Conservation (phyloP, 2,888 invertebrate genomes). For the Calliopum simillimum region DNA sequence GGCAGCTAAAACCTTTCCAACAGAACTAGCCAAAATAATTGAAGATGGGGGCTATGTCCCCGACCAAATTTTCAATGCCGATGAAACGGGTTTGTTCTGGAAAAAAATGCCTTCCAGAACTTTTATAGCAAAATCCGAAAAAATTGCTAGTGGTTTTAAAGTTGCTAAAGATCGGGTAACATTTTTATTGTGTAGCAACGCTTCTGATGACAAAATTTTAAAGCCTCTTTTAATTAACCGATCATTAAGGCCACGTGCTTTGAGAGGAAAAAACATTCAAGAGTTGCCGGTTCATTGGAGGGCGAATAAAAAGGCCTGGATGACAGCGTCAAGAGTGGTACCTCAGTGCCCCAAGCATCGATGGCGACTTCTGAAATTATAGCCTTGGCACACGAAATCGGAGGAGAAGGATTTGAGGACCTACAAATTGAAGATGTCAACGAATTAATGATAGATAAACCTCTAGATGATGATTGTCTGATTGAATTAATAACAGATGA, state of each 20-base stretch:
- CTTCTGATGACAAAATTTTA: slow-evolving; percentile 51
- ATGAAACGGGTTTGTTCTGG: slow-evolving; percentile 48
- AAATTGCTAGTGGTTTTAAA: neutral
- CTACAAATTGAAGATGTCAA: no score
- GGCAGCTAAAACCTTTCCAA: slow-evolving; percentile 36
- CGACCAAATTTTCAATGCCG: slow-evolving; percentile 49
- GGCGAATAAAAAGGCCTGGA: slow-evolving; percentile 52
- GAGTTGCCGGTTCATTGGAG: slow-evolving; percentile 52
- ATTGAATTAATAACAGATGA: no score
- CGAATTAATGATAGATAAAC: no score
- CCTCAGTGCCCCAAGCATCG: slow-evolving; percentile 45
- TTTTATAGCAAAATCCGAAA: slow-evolving; percentile 35
- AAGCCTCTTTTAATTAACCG: slow-evolving; percentile 57
- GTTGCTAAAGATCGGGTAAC: slow-evolving; percentile 51
- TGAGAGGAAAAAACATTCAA: slow-evolving; percentile 47
- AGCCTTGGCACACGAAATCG: no score
- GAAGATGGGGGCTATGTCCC: slow-evolving; percentile 38
- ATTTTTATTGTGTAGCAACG: slow-evolving; percentile 54
- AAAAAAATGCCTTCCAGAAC: slow-evolving; percentile 52
- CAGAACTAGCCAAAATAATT: slow-evolving; percentile 30
- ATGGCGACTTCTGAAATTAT: no score
- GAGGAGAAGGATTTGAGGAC: no score
- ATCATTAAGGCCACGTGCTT: slow-evolving; percentile 52
- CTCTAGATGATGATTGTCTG: no score
- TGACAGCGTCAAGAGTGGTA: slow-evolving; percentile 47